A percentile compares a stretch with the other conserved stretches of the same genome.
Evolutionary conservation across 2,797 vertebrate species (phyloP).

Genomic region (Molossus molossus): DNA sequence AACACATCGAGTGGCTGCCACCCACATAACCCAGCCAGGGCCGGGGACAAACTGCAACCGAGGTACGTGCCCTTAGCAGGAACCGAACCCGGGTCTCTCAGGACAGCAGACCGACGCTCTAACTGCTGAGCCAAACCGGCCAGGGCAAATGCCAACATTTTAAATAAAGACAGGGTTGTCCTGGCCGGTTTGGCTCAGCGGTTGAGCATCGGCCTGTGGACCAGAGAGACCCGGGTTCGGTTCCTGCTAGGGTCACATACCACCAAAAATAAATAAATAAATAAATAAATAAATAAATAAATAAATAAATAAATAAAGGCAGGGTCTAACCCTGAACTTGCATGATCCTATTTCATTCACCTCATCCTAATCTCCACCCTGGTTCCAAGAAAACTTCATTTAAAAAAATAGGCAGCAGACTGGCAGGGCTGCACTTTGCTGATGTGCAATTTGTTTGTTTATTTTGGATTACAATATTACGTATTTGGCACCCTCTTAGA

Average conservation of each 20-base stretch:
- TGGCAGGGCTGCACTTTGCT: neutral
- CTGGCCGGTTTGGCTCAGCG: too few species aligned
- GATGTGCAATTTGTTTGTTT: neutral
- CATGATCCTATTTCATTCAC: neutral
- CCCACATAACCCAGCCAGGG: too few species aligned
- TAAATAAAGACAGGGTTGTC: neutral
- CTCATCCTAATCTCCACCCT: neutral
- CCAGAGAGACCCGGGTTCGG: too few species aligned
- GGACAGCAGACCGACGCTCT: too few species aligned
- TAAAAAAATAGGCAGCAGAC: neutral
- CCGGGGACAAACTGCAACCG: too few species aligned
- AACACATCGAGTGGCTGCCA: too few species aligned
- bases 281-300: neutral
- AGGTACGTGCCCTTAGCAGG: too few species aligned
- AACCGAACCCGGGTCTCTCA: too few species aligned
- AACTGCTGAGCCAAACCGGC: too few species aligned
- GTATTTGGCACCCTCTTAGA: neutral
- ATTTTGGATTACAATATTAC: neutral
- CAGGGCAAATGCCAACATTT: slow-evolving; percentile 33
- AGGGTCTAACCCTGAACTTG: neutral
- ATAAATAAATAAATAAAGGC: neutral
- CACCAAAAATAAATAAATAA: too few species aligned
- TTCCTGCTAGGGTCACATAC: too few species aligned
- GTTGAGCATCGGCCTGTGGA: too few species aligned
- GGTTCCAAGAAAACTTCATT: slow-evolving; percentile 50